These are phyloP conservation scores for Pomatorhinus ruficollis DNA, from an alignment of 2,113 vertebrate species.

Conservation along the genomic window DNA sequence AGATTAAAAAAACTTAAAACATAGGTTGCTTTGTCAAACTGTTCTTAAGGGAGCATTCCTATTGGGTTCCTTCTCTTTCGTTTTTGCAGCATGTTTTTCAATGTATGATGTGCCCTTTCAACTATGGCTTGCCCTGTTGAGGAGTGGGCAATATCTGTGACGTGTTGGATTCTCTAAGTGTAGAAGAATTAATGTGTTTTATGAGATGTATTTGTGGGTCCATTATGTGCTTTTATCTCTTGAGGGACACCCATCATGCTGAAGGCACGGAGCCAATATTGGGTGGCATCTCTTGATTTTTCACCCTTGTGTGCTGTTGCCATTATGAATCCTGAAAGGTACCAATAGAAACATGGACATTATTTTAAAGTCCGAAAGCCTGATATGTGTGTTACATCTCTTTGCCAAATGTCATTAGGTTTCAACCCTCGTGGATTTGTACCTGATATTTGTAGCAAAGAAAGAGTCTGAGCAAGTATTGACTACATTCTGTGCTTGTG, in stretches of 20 bases:
- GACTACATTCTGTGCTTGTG: no score
- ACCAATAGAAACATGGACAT: not conserved
- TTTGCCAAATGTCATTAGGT: not conserved
- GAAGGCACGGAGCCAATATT: no score
- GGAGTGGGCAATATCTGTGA: not conserved
- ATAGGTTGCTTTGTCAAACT: not conserved
- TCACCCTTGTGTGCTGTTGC: not conserved
- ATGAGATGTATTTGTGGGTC: not conserved
- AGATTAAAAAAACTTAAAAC: not conserved
- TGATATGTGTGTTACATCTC: no score
- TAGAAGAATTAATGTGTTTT: not conserved
- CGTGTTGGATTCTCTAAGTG: not conserved
- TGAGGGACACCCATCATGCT: no score
- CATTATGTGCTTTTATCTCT: not conserved
- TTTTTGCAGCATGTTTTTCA: not conserved
- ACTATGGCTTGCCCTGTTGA: not conserved
- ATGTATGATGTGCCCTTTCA: not conserved
- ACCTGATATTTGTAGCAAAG: not conserved
- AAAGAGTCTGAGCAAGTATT: not conserved
- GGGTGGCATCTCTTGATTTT: not conserved
- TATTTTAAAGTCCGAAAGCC: not conserved
- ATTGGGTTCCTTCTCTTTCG: not conserved
- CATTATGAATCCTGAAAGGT: not conserved
- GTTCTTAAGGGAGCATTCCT: not conserved
- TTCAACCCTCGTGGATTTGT: not conserved